Base-by-base conservation (phyloP, 2,888 invertebrate species). In the Melanostoma scalare region DNA sequence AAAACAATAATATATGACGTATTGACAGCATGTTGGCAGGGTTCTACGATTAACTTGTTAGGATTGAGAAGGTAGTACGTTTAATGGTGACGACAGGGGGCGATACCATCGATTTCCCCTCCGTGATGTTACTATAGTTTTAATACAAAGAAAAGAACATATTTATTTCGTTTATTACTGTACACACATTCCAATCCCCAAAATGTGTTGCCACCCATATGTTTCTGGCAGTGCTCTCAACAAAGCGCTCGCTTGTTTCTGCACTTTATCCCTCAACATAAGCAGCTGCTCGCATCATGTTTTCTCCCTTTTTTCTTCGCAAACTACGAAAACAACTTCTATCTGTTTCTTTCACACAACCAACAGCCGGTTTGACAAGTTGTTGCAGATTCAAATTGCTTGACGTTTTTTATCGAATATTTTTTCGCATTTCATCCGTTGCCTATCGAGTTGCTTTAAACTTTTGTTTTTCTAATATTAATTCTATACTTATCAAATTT, bases 291-390 rank as follows among this genome's bases (percentile, higher is more conserved):
- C 42, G 6, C 8, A 0, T 67, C 48, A 0, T 30, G 3, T 44
- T 36, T 31, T 82, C 69, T 78, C 78, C 0, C 36, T 82, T 8
- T 1, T 31, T 2, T 68, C 9, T 10, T 35, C 3, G 2, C 0
- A 30, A 60, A 50, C 31, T 56, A 63, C 68, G 35, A 82, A 82
- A 82, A 82, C 82, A 82, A 65, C 30, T 38, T 6, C 35, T 3
- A 10, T 38, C 33, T 8, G 44, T 73, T 78, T 78, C 77, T 4
- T 6, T 69, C 30, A 10, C 58, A 4, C 63, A 69, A 53, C 52
- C 72, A 82, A 78, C 73, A 82, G 82, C 82, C 82, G 82, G 82
- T 82, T 82, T 78, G 73, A 82, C 78, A 72, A 77, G 63, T 78
- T 78, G 82, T 73, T 74, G 78, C 63, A 38, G 68, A 82, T 82